Evolutionary conservation across 2,888 invertebrate species (phyloP).

Genomic region (Piscicola geometra): DNA sequence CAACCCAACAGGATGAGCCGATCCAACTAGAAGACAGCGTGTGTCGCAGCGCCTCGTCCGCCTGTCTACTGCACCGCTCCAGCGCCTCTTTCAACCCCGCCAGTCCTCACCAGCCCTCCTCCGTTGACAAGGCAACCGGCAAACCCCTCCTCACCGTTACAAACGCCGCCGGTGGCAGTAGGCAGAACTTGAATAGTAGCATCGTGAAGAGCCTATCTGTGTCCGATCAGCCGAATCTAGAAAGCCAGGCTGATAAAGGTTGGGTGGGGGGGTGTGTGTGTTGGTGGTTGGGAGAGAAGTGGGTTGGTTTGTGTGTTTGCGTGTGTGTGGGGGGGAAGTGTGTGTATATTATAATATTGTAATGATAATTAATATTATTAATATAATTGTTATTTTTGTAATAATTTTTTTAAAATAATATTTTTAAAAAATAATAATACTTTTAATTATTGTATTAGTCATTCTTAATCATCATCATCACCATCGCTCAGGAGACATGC

Average conservation of each 20-base stretch:
- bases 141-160: not conserved
- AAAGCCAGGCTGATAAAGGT: conserved; percentile 1
- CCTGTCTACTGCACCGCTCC: conserved; percentile 21
- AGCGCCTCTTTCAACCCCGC: conserved; percentile 4
- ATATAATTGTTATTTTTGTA: not conserved
- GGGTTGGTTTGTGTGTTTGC: not conserved
- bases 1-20: not conserved
- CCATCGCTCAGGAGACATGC: not conserved
- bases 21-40: conserved; percentile 21
- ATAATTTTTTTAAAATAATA: not conserved
- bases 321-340: not conserved
- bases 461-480: too few relatives aligned
- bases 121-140: not conserved
- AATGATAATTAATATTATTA: not conserved
- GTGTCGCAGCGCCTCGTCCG: conserved; percentile 13
- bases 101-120: not conserved
- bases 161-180: not conserved
- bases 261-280: not conserved
- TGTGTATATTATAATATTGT: not conserved
- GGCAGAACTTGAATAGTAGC: not conserved
- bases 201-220: conserved; percentile 26
- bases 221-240: conserved; percentile 8
- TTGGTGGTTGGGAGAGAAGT: not conserved
- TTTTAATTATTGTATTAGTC: not conserved
- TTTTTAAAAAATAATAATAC: not conserved